A percentile compares a stretch with the other conserved stretches of the same genome.
These are phyloP conservation scores for Sericinus montela DNA, from an alignment of 2,888 invertebrate genomes.

Conservation along the genomic window DNA sequence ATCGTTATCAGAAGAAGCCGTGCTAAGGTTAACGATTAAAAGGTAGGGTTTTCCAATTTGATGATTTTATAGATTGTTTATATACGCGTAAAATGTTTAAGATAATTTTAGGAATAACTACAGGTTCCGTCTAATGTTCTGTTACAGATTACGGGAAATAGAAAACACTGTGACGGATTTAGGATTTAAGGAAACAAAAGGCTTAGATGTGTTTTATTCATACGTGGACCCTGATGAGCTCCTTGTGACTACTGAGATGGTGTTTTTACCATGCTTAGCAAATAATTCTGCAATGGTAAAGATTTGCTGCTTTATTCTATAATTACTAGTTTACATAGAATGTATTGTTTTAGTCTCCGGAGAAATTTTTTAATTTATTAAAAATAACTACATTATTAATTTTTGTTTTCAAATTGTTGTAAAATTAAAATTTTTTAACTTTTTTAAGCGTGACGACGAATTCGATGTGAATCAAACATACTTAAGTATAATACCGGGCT, in stretches of 20 bases:
- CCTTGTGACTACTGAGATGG: constrained; percentile 41
- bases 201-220: constrained; percentile 38
- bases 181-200: constrained; percentile 29
- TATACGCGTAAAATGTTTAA: too few species aligned
- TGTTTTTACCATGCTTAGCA: constrained; percentile 39
- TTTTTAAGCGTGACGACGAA: constrained; percentile 27
- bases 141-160: constrained; percentile 27
- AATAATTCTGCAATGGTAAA: constrained; percentile 26
- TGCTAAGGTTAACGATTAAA: constrained; percentile 25
- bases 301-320: too few species aligned
- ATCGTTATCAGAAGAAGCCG: constrained; percentile 19
- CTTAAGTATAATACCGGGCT: constrained; percentile 42
- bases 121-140: too few species aligned
- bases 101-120: too few species aligned
- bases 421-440: too few species aligned
- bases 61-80: too few species aligned
- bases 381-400: too few species aligned
- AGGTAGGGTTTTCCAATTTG: constrained; percentile 24
- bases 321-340: too few species aligned
- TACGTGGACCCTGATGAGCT: constrained; percentile 47
- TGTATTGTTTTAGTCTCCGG: too few species aligned
- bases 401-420: too few species aligned
- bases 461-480: constrained; percentile 26
- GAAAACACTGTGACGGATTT: constrained; percentile 21
- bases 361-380: too few species aligned